These are phyloP conservation scores for Megaleporinus macrocephalus DNA, from an alignment of 2,113 vertebrate genomes.

Conservation along the genomic window DNA sequence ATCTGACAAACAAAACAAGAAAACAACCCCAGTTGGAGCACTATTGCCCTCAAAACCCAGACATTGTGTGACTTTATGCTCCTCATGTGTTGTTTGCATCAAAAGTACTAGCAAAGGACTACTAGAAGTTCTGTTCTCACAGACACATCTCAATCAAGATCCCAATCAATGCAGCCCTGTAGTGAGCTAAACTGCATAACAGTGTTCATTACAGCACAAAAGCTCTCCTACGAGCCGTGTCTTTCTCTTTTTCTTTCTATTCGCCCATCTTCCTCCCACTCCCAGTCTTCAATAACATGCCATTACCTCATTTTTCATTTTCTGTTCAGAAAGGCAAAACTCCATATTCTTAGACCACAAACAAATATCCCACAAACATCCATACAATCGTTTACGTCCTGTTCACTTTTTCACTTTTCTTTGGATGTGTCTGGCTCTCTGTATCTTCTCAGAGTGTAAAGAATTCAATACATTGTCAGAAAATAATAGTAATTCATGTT, in stretches of 20 bases:
- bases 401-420: neutral
- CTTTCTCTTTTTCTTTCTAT: neutral
- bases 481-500: no score
- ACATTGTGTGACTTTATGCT: neutral
- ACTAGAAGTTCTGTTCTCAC: neutral
- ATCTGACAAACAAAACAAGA: no score
- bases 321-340: slow-evolving; percentile 3
- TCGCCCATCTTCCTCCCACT: neutral
- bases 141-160: slow-evolving; percentile 2
- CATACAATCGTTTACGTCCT: neutral
- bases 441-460: neutral
- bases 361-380: neutral
- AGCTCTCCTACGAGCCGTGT: neutral
- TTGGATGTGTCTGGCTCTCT: neutral
- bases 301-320: neutral
- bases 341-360: neutral
- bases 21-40: no score
- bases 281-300: slow-evolving; percentile 4
- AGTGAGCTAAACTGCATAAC: neutral
- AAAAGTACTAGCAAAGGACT: neutral
- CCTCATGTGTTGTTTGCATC: neutral
- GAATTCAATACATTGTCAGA: no score
- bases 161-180: neutral
- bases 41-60: neutral
- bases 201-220: neutral